Conservation (phyloP, 2,888 invertebrate genomes). For the Lobophora halterata region DNA sequence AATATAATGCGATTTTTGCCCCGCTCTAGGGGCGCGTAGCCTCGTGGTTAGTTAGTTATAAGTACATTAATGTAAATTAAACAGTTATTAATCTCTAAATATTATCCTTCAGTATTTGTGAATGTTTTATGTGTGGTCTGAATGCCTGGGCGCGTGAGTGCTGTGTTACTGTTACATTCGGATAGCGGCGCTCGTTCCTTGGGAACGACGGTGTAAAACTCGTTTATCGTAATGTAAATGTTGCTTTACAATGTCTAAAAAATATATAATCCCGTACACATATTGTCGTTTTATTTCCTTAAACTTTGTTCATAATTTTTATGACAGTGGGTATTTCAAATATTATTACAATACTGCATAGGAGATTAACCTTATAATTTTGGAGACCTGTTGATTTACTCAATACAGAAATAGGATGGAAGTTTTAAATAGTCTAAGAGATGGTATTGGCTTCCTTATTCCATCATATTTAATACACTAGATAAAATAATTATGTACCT, state of each 20-base stretch:
- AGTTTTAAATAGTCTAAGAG: too few species aligned
- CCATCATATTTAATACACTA: too few species aligned
- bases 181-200: slow-evolving; percentile 61
- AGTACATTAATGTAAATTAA: slow-evolving; percentile 77
- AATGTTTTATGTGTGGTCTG: slow-evolving; percentile 64
- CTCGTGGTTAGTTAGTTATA: slow-evolving; percentile 77
- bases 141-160: slow-evolving; percentile 45
- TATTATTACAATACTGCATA: too few species aligned
- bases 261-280: slow-evolving; percentile 79
- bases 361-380: too few species aligned
- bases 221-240: slow-evolving; percentile 79
- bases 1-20: slow-evolving; percentile 64
- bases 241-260: slow-evolving; percentile 81
- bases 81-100: slow-evolving; percentile 72
- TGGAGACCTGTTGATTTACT: too few species aligned
- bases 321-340: background rate
- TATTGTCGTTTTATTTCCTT: slow-evolving; percentile 55
- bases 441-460: too few species aligned
- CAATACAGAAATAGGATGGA: too few species aligned
- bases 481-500: too few species aligned
- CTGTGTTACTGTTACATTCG: slow-evolving; percentile 78
- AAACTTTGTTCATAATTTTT: background rate
- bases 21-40: slow-evolving; percentile 59
- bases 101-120: slow-evolving; percentile 79
- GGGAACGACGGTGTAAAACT: slow-evolving; percentile 60